phyloP scores from a whole-genome alignment of 1,140 invertebrate species.

The Mercenaria mercenaria region DNA sequence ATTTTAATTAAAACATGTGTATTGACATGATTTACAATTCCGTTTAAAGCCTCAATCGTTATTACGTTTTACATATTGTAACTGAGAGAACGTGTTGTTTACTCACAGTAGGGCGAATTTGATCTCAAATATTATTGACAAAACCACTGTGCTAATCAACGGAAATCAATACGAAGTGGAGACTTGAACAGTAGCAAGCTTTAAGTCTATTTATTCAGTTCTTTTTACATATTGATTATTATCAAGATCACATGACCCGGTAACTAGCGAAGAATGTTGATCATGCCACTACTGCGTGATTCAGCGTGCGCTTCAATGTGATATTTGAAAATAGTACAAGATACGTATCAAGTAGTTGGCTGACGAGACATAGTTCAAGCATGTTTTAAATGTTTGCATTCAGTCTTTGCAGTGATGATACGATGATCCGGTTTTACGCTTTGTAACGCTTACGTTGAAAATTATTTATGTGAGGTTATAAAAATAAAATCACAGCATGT shows the following conservation, averaged over 20 bases:
- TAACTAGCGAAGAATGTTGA: conserved; percentile 1
- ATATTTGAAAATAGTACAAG: not conserved
- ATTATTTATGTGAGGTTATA: too few relatives aligned
- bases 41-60: too few relatives aligned
- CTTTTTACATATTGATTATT: conserved; percentile 25
- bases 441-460: too few relatives aligned
- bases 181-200: conserved; percentile 8
- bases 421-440: too few relatives aligned
- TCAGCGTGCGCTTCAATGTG: not conserved
- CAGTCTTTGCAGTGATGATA: too few relatives aligned
- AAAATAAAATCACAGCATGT: too few relatives aligned
- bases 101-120: too few relatives aligned
- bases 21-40: too few relatives aligned
- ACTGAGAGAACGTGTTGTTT: too few relatives aligned
- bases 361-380: not conserved
- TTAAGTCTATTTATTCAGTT: conserved; percentile 30
- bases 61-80: too few relatives aligned
- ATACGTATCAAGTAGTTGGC: not conserved
- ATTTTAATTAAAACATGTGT: too few relatives aligned
- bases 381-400: not conserved
- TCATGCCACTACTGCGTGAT: not conserved
- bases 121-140: not conserved
- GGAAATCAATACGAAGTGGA: conserved; percentile 11
- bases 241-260: conserved; percentile 22
- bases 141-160: not conserved